A percentile compares a stretch with the other conserved stretches of the same genome.
Evolutionary conservation across 1,140 invertebrate genomes (phyloP).

Genomic region (Drosophila auraria): DNA sequence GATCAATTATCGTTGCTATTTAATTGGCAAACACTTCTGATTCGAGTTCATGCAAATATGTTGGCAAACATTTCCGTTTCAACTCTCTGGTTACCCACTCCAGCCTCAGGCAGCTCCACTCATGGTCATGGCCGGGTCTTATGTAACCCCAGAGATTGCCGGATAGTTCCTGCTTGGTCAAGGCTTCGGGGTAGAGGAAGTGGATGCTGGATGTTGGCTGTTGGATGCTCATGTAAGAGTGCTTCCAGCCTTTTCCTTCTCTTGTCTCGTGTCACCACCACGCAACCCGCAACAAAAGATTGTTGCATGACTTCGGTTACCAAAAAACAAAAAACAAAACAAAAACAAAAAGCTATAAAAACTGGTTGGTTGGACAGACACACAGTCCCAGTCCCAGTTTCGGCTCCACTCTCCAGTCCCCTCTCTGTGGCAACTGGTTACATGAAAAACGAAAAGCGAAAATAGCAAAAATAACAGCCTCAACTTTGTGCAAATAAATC

Average conservation of each 20-base stretch:
- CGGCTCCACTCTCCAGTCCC: constrained; percentile 24
- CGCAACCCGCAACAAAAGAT: constrained; percentile 27
- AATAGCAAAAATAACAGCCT: constrained; percentile 35
- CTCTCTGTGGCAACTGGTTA: constrained; percentile 51
- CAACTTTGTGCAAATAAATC: constrained; percentile 53
- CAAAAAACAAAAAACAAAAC: constrained; percentile 1
- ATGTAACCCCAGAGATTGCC: constrained; percentile 25
- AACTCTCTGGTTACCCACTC: neutral
- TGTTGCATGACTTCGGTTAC: constrained; percentile 34
- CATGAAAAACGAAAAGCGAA: constrained; percentile 35
- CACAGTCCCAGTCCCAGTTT: constrained; percentile 25
- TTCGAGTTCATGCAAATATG: constrained; percentile 21
- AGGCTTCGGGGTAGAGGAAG: constrained; percentile 25
- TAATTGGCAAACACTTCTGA: constrained; percentile 30
- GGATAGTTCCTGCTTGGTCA: constrained; percentile 32
- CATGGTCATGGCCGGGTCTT: constrained; percentile 55
- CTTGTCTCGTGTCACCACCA: constrained; percentile 17
- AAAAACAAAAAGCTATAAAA: constrained; percentile 11
- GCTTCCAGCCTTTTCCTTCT: constrained; percentile 23
- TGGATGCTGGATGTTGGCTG: neutral
- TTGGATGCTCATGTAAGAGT: constrained; percentile 35
- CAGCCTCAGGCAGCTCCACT: neutral
- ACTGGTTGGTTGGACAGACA: constrained; percentile 34
- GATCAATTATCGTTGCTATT: neutral
- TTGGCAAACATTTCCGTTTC: constrained; percentile 16